Base-by-base conservation (phyloP, 2,113 vertebrate species). In the Catharus fuscescens region DNA sequence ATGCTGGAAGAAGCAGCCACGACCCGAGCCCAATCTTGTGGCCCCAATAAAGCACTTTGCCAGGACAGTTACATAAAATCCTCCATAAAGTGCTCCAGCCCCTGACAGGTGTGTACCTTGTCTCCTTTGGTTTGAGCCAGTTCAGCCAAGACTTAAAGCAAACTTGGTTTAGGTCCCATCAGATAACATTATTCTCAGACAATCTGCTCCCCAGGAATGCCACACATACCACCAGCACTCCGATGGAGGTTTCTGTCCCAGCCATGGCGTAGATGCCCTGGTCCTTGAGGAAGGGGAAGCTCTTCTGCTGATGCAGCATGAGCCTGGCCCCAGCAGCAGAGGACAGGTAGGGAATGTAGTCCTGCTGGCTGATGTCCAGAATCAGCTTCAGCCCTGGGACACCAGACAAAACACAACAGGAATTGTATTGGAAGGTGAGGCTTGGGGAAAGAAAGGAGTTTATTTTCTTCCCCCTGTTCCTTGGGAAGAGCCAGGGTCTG, bases 261-360 rank as follows among this genome's bases (percentile, higher is more conserved):
- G 98, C 84, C 98, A 97, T 97, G 36, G 98, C 98, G 0, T 98
- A 98, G 97, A 98, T 98, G 94, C 98, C 98, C 91, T 98, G 96
- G 5, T 98, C 98, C 87, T 97, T 97, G n/a, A 98, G 97, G 92
- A 98, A 98, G 5, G 98, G 98, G 78, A 98, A 98, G 5, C 97
- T 98, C 90, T 95, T 95, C 95, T 98, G 98, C 8, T 98, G 96
- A 0, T 98, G 98, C 10, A 98, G 97, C 98, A 98, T 95, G 38
- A 98, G 97, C 80, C 97, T 95, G 80, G 97, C 98, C 12, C 98
- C 98, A 0, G 98, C 98, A 0, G 98, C 97, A 1, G 97, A 97
- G 0, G 98, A 97, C 59, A 98, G 98, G 94, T 96, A 98, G 44
- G 98, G 98, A 60, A 98, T 97, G 3, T 98, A 98, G 90, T 98